A percentile compares a stretch with the other conserved stretches of the same genome.
Conservation (phyloP, 1,140 invertebrate species). For the Heterodera carotae region DNA sequence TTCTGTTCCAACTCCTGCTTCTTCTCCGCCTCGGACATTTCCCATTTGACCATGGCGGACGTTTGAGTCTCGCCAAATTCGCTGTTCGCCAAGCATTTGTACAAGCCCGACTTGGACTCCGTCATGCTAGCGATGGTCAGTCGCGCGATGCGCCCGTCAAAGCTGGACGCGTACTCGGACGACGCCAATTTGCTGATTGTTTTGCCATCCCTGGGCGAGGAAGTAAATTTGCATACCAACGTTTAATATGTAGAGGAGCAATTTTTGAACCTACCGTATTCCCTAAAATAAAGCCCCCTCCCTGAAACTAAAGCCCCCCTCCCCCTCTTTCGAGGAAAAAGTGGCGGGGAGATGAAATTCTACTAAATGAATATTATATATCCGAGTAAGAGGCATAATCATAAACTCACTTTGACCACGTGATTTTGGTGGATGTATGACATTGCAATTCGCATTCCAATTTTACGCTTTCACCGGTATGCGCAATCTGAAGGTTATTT, state of each 20-base stretch:
- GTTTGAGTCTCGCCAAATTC: constrained; percentile 59
- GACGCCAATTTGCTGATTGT: constrained; percentile 39
- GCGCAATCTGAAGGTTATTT: constrained; percentile 35
- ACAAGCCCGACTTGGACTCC: constrained; percentile 54
- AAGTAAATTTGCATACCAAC: no score
- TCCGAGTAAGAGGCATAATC: no score
- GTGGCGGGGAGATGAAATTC: no score
- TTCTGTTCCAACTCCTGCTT: constrained; percentile 30
- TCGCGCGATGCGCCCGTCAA: constrained; percentile 55
- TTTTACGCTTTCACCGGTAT: constrained; percentile 53
- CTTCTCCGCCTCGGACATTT: constrained; percentile 40
- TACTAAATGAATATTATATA: no score
- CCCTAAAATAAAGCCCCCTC: no score
- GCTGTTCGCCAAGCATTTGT: constrained; percentile 59
- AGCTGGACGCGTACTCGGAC: constrained; percentile 52
- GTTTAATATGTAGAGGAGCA: no score
- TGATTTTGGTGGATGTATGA: constrained; percentile 62
- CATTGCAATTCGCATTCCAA: constrained; percentile 62
- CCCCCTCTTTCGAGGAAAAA: no score
- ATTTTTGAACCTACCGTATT: no score
- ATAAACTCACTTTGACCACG: constrained; percentile 61
- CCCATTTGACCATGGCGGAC: constrained; percentile 59
- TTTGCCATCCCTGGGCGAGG: constrained; percentile 58
- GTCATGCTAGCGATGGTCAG: constrained; percentile 51
- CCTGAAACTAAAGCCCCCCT: no score